Evolutionary conservation across 2,888 invertebrate species (phyloP).

Genomic region (Colletes collaris): DNA sequence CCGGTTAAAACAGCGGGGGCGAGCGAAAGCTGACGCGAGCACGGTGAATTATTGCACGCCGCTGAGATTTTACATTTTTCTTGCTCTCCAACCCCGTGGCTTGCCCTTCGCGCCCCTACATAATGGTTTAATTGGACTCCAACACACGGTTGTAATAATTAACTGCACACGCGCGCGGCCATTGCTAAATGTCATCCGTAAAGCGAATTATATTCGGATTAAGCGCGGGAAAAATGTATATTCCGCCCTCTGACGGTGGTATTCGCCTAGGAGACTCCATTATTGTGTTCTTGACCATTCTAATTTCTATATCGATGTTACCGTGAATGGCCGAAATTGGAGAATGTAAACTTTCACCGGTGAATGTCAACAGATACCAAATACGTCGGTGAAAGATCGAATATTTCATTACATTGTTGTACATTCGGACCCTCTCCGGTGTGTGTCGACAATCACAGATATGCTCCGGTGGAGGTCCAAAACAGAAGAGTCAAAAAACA

Average conservation of each 20-base stretch:
- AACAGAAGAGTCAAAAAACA: too few relatives aligned
- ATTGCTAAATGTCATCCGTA: constrained; percentile 67
- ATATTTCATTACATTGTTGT: too few relatives aligned
- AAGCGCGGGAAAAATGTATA: constrained; percentile 62
- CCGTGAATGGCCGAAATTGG: too few relatives aligned
- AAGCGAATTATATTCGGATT: constrained; percentile 74
- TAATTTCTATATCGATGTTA: constrained; percentile 24
- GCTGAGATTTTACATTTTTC: constrained; percentile 72
- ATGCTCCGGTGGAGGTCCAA: too few relatives aligned
- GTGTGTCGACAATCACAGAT: too few relatives aligned
- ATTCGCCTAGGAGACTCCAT: constrained; percentile 16
- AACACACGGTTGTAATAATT: constrained; percentile 72
- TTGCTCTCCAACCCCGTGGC: constrained; percentile 31
- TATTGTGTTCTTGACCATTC: constrained; percentile 2
- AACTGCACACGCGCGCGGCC: constrained; percentile 61
- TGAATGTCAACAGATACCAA: too few relatives aligned
- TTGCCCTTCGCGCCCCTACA: constrained; percentile 58
- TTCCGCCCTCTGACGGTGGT: constrained; percentile 31
- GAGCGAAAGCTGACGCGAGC: constrained; percentile 70
- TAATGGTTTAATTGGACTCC: constrained; percentile 77
- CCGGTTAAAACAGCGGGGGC: constrained; percentile 63
- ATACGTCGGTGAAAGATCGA: too few relatives aligned
- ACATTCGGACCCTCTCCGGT: too few relatives aligned
- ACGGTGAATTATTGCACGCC: constrained; percentile 73
- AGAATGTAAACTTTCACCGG: too few relatives aligned